Percentiles rank a stretch among this genome's conserved stretches.
Conservation (phyloP, 2,888 invertebrate genomes). For the Steinernema scapterisci region DNA sequence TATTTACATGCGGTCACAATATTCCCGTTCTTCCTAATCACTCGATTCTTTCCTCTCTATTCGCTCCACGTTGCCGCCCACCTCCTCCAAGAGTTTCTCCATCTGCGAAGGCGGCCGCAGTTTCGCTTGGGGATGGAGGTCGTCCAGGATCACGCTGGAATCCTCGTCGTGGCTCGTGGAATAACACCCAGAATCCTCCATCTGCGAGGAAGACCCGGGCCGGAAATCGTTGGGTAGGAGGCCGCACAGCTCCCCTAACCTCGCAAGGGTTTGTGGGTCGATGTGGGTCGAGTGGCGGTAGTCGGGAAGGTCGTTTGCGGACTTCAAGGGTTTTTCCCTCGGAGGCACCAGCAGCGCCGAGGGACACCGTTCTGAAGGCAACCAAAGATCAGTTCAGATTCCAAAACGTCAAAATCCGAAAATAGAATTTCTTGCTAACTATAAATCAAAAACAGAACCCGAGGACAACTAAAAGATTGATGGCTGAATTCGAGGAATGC, state of each 20-base stretch:
- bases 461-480: too few relatives aligned
- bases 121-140: neutral
- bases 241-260: constrained; percentile 13
- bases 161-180: constrained; percentile 12
- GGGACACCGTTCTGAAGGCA: constrained; percentile 10
- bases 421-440: too few relatives aligned
- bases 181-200: constrained; percentile 21
- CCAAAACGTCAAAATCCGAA: too few relatives aligned
- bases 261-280: neutral
- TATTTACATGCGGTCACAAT: constrained; percentile 15
- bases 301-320: constrained; percentile 2
- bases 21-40: neutral
- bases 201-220: constrained; percentile 3
- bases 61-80: neutral
- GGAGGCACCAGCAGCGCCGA: neutral
- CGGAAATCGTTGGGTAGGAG: constrained; percentile 22
- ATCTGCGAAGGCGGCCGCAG: neutral
- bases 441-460: too few relatives aligned
- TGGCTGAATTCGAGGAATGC: too few relatives aligned
- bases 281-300: constrained; percentile 20
- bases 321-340: neutral
- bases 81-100: constrained; percentile 10
- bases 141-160: constrained; percentile 2
- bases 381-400: neutral
- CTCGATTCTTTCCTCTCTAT: neutral